Base-by-base conservation (phyloP, 2,797 vertebrate species). In the Coranthus polyacanthus region DNA sequence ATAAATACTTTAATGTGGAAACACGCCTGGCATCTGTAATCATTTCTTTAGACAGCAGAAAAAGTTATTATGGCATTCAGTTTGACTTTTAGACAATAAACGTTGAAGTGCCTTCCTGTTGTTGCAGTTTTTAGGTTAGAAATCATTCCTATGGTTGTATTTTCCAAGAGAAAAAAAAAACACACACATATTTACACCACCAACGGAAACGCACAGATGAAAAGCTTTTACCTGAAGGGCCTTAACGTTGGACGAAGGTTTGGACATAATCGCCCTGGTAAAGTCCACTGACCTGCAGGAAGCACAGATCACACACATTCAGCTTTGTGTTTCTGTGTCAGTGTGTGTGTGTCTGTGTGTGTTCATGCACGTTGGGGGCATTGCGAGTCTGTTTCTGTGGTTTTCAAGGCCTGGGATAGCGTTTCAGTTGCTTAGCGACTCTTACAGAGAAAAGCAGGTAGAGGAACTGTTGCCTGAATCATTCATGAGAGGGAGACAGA, bases 231-330 rank as follows among this genome's bases (percentile, higher is more conserved):
- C 98, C 98, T 98, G 97, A 83, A 99, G 95, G 92, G 97, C 95
- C 92, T 95, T 98, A 79, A 99, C 97, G 91, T 97, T 97, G 88
- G 96, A 95, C 3, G 96, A 95, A 69, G 95, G 95, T 91, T 99
- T 96, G 85, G 98, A 98, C 97, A 99, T 99, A 59, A 89, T 92
- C 94, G 87, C 89, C 75, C 75, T 36, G 36, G 84, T 89, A 81
- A 26, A 88, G 80, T 91, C 91, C 88, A 82, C 93, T 92, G 88
- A 94, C 93, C 95, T 96, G 89, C 78, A 94, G 93, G 85, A 93
- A 92, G 84, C 66, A 84, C 88, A 90, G 78, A 88, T 80, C 81
- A 92, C 83, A 92, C 69, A 91, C 92, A 91, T 93, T 92, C 86
- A 92, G 85, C 42, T 70, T 71, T 60, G 54, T 69, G 51, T 76